phyloP scores from a whole-genome alignment of 2,797 vertebrate species.

The Manis pentadactyla region DNA sequence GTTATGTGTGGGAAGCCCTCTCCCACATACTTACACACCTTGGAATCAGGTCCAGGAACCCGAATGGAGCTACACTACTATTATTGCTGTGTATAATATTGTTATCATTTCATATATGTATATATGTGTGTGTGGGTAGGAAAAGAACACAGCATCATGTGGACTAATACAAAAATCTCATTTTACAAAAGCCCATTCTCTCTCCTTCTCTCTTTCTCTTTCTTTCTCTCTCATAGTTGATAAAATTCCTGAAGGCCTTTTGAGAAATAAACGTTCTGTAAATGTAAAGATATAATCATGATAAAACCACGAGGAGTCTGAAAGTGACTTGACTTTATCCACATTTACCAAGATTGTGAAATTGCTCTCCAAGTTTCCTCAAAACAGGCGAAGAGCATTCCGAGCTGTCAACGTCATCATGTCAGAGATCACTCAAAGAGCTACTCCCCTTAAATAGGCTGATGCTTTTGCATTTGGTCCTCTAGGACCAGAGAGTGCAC shows the following conservation, averaged over 20 bases:
- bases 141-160: no score
- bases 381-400: neutral
- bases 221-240: neutral
- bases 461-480: neutral
- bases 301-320: slow-evolving; percentile 10
- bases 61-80: no score
- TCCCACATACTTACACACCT: no score
- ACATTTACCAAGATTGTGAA: neutral
- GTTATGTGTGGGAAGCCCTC: no score
- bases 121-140: no score
- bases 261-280: slow-evolving; percentile 14
- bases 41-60: no score
- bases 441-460: neutral
- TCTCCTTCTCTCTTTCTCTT: neutral
- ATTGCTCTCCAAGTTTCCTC: slow-evolving; percentile 5
- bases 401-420: neutral
- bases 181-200: neutral
- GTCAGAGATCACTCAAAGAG: neutral
- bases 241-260: slow-evolving; percentile 20
- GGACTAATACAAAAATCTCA: neutral
- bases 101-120: no score
- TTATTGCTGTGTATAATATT: no score
- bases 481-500: neutral
- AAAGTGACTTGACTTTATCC: slow-evolving; percentile 31
- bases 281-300: neutral